Evolutionary conservation across 2,888 invertebrate genomes (phyloP).

Genomic region (Chloroclystis v-ata): DNA sequence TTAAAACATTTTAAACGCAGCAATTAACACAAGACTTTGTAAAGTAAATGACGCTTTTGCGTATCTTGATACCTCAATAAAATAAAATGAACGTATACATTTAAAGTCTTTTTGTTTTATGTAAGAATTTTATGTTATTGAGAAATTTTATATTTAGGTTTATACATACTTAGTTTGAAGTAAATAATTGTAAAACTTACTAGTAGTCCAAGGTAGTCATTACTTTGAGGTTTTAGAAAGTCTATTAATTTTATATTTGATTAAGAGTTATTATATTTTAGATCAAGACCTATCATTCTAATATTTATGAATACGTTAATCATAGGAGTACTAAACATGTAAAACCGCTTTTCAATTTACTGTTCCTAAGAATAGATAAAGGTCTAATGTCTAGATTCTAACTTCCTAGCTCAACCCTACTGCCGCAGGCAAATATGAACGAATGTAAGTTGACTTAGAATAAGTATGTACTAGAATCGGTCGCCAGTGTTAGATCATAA

Average conservation of each 20-base stretch:
- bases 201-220: not conserved
- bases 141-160: not conserved
- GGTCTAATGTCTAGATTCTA: conserved; percentile 39
- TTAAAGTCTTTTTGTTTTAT: not conserved
- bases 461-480: conserved; percentile 78
- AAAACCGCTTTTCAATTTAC: conserved; percentile 17
- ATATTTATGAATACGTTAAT: conserved; percentile 11
- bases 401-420: conserved; percentile 68
- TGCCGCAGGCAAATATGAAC: conserved; percentile 78
- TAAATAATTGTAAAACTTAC: too few relatives aligned
- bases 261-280: conserved; percentile 8
- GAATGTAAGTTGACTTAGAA: conserved; percentile 79
- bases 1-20: not conserved
- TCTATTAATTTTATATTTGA: conserved; percentile 10
- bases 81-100: not conserved
- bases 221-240: conserved; percentile 12
- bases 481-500: conserved; percentile 78
- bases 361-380: conserved; percentile 19
- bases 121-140: not conserved
- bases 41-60: too few relatives aligned
- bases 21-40: too few relatives aligned
- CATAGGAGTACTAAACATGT: conserved; percentile 10
- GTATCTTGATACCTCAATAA: too few relatives aligned
- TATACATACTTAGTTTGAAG: too few relatives aligned
- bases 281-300: conserved; percentile 14